Evolutionary conservation across 2,113 vertebrate genomes (phyloP), one percentile per base, ranked within the genome.

Genomic region (Tyrannus savana): DNA sequence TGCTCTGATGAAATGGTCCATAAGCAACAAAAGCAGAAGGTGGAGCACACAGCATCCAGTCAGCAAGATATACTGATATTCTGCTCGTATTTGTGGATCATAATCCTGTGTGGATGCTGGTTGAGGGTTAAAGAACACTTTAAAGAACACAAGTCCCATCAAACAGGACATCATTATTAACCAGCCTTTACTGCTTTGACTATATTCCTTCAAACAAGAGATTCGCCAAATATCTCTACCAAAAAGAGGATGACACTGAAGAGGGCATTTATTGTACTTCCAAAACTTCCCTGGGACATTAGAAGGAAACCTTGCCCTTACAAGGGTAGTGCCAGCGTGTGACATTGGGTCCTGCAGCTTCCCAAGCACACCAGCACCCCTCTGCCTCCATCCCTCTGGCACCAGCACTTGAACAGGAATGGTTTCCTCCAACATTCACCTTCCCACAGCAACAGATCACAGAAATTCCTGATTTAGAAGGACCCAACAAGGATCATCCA

Each of bases 1-100:
- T 60, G 62, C 78, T 46, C 78, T 5, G 17, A 2, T 33, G 39
- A 14, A 55, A 12, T 0, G 0, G 33, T 27, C 22, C 2, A 0
- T 4, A 12, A 50, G 24, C 19, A 39, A 49, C 7, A 55, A 44
- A 46, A 46, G 69, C 30, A 55, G 11, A 21, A 74, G 39, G 30
- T 9, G 13, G 47, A 89, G 62, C 10, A 6, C 41, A 23, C 8
- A 77, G 46, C 25, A 5, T 3, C 25, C 39, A 42, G 19, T 13
- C 1, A 28, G 24, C 25, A 23, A 46, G 50, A 27, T 12, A 10
- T 2, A 30, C 24, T 22, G 46, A 35, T 5, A 7, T 3, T 16
- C 56, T 67, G 44, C 23, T 30, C 17, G 11, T 13, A 66, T 31
- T 41, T 15, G 24, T 10, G 47, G 60, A 31, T 11, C 46, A 11